Base-by-base conservation (phyloP, 2,888 invertebrate genomes). In the Scelioninae gen. 1 region DNA sequence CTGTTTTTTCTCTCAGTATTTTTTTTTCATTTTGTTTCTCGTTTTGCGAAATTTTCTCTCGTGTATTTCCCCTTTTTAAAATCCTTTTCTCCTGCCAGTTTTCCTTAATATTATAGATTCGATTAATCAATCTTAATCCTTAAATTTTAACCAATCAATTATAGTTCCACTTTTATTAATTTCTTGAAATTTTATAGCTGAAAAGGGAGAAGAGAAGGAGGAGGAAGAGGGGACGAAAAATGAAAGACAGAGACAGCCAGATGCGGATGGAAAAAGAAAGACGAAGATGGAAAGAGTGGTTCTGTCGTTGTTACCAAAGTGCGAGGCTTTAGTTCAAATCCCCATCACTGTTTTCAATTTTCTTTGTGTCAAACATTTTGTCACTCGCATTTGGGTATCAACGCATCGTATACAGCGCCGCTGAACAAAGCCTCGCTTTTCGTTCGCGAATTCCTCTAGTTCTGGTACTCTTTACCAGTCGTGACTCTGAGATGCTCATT, bases 1-100 rank as follows among this genome's bases (percentile, higher is more conserved):
- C 23, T 79, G 47, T 71, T 62, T n/a, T 72, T 84, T 87, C 5
- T 49, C 15, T 58, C 23, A 0, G 56, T 40, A 51, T 65, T n/a
- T 49, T 49, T 62, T 62, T 11, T 53, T 66, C 43, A 72, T 43
- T 84, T 84, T 83, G 83, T 83, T 88, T 87, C 77, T 86, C 85
- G 76, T 60, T 79, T 82, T 85, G 75, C 83, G 68, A 83, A 66
- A 49, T 72, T 74, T 71, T 65, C 63, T 45, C 40, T 49, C 49
- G 49, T 10, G 49, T n/a, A n/a, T 23, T 49, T 23, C 51, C 51
- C 62, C 62, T 49, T 38, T 72, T 71, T 13, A 71, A 71, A 23
- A 23, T 58, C 45, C 55, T 66, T 66, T 66, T 53, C 66, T 47
- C 56, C 80, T 53, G 45, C 63, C 66, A 31, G 49, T 69, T 78